A percentile compares a stretch with the other conserved stretches of the same genome.
phyloP scores from a whole-genome alignment of 1,140 invertebrate genomes.

The Dendroctonus valens region DNA sequence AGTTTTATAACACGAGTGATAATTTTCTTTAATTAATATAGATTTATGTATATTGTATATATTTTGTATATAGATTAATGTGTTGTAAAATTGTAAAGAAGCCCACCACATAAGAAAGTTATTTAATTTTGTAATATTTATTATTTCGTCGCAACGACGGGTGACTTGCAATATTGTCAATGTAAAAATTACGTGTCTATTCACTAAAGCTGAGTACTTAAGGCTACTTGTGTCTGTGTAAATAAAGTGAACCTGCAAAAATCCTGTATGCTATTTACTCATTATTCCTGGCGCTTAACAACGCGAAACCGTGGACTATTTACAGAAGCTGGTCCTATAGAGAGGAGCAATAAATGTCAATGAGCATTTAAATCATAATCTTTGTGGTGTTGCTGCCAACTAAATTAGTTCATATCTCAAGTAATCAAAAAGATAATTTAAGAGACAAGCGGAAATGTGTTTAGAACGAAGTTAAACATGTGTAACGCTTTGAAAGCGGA shows the following conservation, averaged over 20 bases:
- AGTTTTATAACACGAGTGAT: no score
- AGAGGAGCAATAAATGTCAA: slow-evolving; percentile 15
- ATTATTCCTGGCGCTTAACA: no score
- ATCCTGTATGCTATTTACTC: no score
- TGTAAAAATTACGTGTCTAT: slow-evolving; percentile 36
- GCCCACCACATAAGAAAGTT: no score
- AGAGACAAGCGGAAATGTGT: slow-evolving; percentile 31
- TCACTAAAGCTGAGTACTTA: slow-evolving; percentile 42
- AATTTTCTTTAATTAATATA: no score
- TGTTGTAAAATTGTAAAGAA: no score
- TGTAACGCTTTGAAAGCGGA: slow-evolving; percentile 8
- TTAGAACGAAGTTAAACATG: slow-evolving; percentile 30
- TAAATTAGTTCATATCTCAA: slow-evolving; percentile 27
- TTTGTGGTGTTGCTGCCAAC: slow-evolving; percentile 6
- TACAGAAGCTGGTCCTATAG: background rate
- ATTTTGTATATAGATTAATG: no score
- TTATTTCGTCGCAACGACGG: slow-evolving; percentile 27
- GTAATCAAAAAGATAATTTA: slow-evolving; percentile 33
- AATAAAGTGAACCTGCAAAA: slow-evolving; percentile 36
- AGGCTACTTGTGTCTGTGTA: slow-evolving; percentile 40
- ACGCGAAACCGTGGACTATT: no score
- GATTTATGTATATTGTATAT: no score
- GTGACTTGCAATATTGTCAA: slow-evolving; percentile 29
- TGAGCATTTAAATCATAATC: slow-evolving; percentile 20
- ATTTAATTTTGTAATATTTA: slow-evolving; percentile 26